Evolutionary conservation across 2,113 vertebrate genomes (phyloP), one percentile per base, ranked within the genome.

Genomic region (Anthoscopus minutus): DNA sequence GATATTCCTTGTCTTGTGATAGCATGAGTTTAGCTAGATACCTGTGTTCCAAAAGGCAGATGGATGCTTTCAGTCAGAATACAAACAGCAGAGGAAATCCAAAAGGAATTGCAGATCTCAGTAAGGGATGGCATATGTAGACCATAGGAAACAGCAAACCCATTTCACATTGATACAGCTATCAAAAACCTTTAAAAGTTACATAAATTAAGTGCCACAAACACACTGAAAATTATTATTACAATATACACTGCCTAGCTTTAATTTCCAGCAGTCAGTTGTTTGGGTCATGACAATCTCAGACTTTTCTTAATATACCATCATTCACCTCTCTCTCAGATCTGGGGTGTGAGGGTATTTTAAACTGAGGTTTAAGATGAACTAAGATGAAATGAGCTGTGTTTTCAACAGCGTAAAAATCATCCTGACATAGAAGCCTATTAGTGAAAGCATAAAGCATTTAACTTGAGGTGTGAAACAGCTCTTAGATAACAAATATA

Each of bases 11-110:
- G 31, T n/a, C 15, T 35, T 77, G 27, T 23, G 22, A 31, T 10
- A 57, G 65, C 0, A 0, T 13, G 7, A 66, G 8, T 11, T 11
- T 28, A 84, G 48, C 13, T 53, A 65, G 37, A 60, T 2, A 24
- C 4, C 50, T 56, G 11, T 30, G 23, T 19, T 74, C 31, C 31
- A 56, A 40, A 30, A 57, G 21, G 44, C 4, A 15, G 38, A 70
- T 27, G 11, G 42, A 50, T 62, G 35, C 37, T 53, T 86, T 33
- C 50, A 20, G 18, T 25, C 47, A 50, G 51, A 77, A 81, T 11
- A 77, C 4, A 69, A 67, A 13, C 3, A 66, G 37, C 0, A 61
- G 12, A 54, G 30, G 9, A 86, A 81, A 78, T 6, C 28, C 25
- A 78, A 76, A 67, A 28, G 72, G 8, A 94, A 18, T 14, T 53